Conservation (phyloP, 2,797 vertebrate genomes). For the Galago senegalensis region DNA sequence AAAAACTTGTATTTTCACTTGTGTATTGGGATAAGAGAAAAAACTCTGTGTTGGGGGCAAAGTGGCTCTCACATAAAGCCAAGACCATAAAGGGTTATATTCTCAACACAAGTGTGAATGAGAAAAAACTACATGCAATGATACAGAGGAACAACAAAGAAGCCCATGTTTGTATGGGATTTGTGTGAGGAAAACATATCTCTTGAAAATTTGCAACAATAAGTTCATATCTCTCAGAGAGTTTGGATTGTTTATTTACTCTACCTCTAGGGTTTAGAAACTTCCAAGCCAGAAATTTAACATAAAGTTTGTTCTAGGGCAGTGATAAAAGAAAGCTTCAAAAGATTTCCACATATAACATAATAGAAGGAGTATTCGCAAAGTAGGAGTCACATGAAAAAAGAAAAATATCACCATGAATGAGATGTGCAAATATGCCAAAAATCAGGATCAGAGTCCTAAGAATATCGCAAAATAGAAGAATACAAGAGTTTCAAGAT, state of each 20-base stretch:
- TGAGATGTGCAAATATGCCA: background rate
- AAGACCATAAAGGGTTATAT: background rate
- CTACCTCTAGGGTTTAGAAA: background rate
- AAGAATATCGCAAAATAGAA: slow-evolving; percentile 1
- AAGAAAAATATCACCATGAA: background rate
- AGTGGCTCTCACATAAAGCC: background rate
- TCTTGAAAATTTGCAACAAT: slow-evolving; percentile 40
- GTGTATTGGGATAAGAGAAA: background rate
- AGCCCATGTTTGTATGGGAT: background rate
- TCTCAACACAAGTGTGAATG: background rate
- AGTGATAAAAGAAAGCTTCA: background rate
- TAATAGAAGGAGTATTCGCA: background rate
- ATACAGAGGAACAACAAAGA: background rate
- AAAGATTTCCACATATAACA: background rate
- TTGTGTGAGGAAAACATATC: background rate
- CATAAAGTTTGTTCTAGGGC: background rate
- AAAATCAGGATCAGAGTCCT: background rate
- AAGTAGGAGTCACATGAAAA: background rate
- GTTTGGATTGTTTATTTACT: slow-evolving; percentile 2
- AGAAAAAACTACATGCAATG: background rate
- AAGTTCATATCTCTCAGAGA: background rate
- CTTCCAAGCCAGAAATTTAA: background rate
- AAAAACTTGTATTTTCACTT: background rate
- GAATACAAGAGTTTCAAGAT: background rate
- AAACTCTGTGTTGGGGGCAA: background rate